Conservation (phyloP, 2,888 invertebrate species). For the Calameuta filiformis region DNA sequence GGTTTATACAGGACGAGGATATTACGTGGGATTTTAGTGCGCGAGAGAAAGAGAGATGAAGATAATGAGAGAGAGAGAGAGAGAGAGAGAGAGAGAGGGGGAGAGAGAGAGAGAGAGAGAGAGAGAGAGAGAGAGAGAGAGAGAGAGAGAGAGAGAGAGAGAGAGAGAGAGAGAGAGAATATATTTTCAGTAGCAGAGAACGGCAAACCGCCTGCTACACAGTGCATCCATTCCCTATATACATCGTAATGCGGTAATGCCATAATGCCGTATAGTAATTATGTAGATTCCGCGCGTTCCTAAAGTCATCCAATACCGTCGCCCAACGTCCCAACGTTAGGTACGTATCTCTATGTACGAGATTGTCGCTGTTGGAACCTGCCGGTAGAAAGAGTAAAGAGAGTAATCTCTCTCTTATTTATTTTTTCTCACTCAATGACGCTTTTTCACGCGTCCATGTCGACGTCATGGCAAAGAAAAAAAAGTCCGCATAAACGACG, state of each 20-base stretch:
- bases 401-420: neutral
- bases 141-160: conserved; percentile 7
- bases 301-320: conserved; percentile 7
- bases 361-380: neutral
- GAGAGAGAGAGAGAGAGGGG: neutral
- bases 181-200: neutral
- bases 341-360: neutral
- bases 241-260: conserved; percentile 48
- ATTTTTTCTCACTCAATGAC: conserved; percentile 13
- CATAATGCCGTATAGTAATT: conserved; percentile 48
- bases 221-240: conserved; percentile 12
- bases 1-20: no score
- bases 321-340: neutral
- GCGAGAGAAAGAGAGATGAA: conserved; percentile 7
- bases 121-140: neutral
- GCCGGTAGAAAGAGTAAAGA: neutral
- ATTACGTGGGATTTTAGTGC: no score
- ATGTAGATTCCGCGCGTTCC: conserved; percentile 38
- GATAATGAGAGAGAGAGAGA: conserved; percentile 13
- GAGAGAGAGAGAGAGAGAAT: neutral
- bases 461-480: conserved; percentile 30
- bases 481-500: conserved; percentile 32
- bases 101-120: neutral
- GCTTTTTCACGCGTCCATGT: conserved; percentile 35
- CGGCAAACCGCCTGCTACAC: conserved; percentile 9